Evolutionary conservation across 2,797 vertebrate genomes (phyloP).

Genomic region (Darevskia mixta): DNA sequence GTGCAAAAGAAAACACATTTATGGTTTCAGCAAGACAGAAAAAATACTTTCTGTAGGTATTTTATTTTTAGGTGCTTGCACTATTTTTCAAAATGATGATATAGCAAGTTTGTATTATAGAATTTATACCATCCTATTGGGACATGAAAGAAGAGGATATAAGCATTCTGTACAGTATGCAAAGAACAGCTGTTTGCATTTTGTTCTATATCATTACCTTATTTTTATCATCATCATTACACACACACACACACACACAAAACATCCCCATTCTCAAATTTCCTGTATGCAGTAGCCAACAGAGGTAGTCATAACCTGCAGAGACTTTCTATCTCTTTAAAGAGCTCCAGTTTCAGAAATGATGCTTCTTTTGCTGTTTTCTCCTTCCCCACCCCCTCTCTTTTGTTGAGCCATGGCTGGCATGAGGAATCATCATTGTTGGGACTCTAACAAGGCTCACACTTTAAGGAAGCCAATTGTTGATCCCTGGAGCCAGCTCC

Average conservation of each 20-base stretch:
- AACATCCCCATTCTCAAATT: constrained; percentile 15
- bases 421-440: background rate
- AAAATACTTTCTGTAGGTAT: background rate
- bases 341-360: background rate
- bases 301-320: background rate
- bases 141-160: background rate
- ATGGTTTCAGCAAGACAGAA: background rate
- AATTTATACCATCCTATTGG: background rate
- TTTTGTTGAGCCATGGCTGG: fast-evolving
- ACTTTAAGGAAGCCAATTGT: background rate
- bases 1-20: background rate
- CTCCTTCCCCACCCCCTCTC: background rate
- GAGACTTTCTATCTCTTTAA: background rate
- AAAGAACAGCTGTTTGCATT: background rate
- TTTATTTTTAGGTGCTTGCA: background rate
- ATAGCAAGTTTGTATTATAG: background rate
- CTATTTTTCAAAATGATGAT: background rate
- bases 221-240: background rate
- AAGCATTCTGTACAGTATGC: background rate
- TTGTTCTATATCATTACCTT: background rate
- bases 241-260: no score
- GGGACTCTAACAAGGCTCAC: background rate
- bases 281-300: constrained; percentile 9
- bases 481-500: background rate
- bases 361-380: background rate